Evolutionary conservation across 2,113 vertebrate species (phyloP), one percentile per base, ranked within the genome.

Genomic region (Hippocampus barbouri): DNA sequence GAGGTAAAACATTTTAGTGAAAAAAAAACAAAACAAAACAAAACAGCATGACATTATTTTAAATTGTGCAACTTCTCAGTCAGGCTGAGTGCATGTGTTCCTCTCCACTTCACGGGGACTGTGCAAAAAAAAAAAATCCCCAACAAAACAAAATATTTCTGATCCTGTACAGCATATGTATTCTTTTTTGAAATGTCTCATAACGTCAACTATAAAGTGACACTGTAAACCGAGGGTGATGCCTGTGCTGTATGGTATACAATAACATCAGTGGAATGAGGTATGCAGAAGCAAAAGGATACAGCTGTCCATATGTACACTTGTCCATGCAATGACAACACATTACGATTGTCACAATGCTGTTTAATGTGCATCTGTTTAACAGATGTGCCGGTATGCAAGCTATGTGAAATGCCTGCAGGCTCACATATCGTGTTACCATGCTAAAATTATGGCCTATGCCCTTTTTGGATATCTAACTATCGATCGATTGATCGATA

Each of bases 281-380:
- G 89, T 90, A 87, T 88, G 83, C 77, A 86, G 73, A 88, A 88
- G 86, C 86, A 88, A 84, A 86, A 82, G 79, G 81, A 82, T 86
- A 83, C 84, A 87, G 84, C 83, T 85, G 79, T 89, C 79, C 88
- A 82, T 83, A 87, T 76, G 83, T 89, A 87, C 76, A 87, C 76
- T 82, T 85, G 71, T 87, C 85, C 88, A 90, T 89, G 88, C 87
- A 87, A 86, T 84, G 77, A 87, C 83, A 87, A 86, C 79, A 89
- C 83, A 83, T 81, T 84, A 85, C 82, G 11, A 79, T 82, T 87
- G 81, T 89, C 82, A 89, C 85, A 79, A 85, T 64, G 87, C 72
- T 72, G 72, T 78, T 66, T 70, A 38, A 76, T 57, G 47, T 49
- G 47, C 6, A 49, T 49, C 15, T 49, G 16, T 51, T 16, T 51